These are phyloP conservation scores for Drosophila kambysellisi DNA, from an alignment of 2,888 invertebrate species.

Conservation along the genomic window DNA sequence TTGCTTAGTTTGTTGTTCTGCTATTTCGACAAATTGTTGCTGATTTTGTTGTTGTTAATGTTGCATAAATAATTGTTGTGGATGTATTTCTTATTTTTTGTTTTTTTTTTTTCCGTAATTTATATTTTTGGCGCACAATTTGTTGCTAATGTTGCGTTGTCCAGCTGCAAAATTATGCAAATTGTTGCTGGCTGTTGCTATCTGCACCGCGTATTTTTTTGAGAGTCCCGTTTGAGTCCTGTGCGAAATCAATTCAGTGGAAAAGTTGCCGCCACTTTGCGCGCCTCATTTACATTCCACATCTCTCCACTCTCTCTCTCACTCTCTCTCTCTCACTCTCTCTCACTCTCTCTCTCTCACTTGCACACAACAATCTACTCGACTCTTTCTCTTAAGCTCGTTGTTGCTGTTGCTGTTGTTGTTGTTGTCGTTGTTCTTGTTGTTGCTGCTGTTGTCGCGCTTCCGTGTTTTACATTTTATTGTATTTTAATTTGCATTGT, in stretches of 20 bases:
- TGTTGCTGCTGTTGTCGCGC: conserved; percentile 14
- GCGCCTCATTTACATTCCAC: conserved; percentile 55
- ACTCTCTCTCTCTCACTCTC: not conserved
- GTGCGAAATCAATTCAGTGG: conserved; percentile 73
- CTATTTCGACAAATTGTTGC: not conserved
- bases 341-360: not conserved
- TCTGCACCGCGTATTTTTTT: conserved; percentile 45
- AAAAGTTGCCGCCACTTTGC: conserved; percentile 71
- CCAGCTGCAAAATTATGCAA: conserved; percentile 53
- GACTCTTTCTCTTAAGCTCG: not conserved
- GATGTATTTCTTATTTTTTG: not conserved
- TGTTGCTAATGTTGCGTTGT: conserved; percentile 63
- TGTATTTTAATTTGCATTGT: conserved; percentile 79
- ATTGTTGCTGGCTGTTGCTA: conserved; percentile 42
- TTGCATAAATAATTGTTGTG: conserved; percentile 3
- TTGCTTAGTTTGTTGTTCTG: conserved; percentile 4
- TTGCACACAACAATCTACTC: not conserved
- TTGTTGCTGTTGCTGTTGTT: not conserved
- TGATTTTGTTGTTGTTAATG: conserved; percentile 15
- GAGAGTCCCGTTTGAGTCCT: conserved; percentile 35
- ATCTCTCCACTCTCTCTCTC: not conserved
- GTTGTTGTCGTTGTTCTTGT: conserved; percentile 5
- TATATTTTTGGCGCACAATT: conserved; percentile 28
- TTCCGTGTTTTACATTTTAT: conserved; percentile 74
- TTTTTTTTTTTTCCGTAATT: not conserved